Base-by-base conservation (phyloP, 92 coral and sea anemone genomes). In the Anthopleura xanthogrammica region DNA sequence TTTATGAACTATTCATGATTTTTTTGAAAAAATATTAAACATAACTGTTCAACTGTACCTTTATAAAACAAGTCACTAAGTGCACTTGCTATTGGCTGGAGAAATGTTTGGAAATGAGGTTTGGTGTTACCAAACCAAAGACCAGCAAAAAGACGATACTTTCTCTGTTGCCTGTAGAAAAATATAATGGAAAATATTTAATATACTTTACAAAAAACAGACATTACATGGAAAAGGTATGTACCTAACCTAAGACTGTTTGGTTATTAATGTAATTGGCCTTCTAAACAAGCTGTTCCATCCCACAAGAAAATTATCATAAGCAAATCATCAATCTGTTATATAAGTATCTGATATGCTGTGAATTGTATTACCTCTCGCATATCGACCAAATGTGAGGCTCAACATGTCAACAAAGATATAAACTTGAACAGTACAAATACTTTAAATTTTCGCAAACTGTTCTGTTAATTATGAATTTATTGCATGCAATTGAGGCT, bases 101-200 rank as follows among this genome's bases (percentile, higher is more conserved):
- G 72, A 64, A 89, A 86, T 52, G 92, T 89, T 54, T 82, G 87
- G 74, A 89, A 86, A 60, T 71, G 60, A 5, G 90, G 92, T 55
- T 86, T 89, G 24, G 55, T 23, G 41, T 42, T 52, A 12, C 92
- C 90, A 86, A 89, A 89, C 92, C 92, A 89, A 43, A 86, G 87
- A 16, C 92, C 87, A 66, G 82, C 90, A 66, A 89, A 89, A 5
- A 89, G 23, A 22, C 87, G 85, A 73, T 86, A 82, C 75, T 86
- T 72, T 23, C 85, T 11, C 64, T 58, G 64, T 58, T 58, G 84
- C 79, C 84, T 86, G 52, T 19, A 62, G 36, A 46, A 9, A 65
- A 60, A 55, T 41, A 29, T 36, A 72, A 29, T 72, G 42, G 19
- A 72, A 36, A 72, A 72, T 5, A 72, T 13, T 7, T 41, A 8